A percentile compares a stretch with the other conserved stretches of the same genome.
These are phyloP conservation scores for Ptycholaimellus sp. DNA, from an alignment of 2,888 invertebrate species.

Conservation along the genomic window DNA sequence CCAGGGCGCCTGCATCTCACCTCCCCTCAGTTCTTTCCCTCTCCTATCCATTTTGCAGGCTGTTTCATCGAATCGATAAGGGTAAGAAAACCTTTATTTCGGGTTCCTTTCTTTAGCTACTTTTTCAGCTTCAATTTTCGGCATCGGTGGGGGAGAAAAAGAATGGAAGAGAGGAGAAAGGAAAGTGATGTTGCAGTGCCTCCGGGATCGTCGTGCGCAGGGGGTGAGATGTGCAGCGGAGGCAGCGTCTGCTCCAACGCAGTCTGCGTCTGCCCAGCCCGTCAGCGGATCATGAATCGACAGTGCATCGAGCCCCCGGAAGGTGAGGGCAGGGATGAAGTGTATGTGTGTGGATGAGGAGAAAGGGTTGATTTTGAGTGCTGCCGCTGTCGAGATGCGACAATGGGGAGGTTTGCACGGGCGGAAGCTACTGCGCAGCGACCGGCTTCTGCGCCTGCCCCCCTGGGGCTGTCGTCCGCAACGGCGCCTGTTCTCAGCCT, in stretches of 20 bases:
- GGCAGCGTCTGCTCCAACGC: slow-evolving; percentile 1
- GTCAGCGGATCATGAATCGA: not conserved
- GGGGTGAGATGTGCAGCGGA: slow-evolving; percentile 1
- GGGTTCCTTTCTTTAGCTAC: too few species aligned
- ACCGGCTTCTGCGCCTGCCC: not conserved
- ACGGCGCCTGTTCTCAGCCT: too few species aligned
- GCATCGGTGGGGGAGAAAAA: too few species aligned
- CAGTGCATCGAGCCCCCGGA: slow-evolving; percentile 4
- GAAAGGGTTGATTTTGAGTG: not conserved
- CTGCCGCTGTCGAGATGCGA: slow-evolving; percentile 7
- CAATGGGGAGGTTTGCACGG: slow-evolving; percentile 9
- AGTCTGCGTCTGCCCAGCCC: slow-evolving; percentile 1
- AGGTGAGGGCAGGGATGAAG: slow-evolving; percentile 1
- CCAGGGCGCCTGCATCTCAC: too few species aligned
- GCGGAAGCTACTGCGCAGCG: slow-evolving; percentile 3
- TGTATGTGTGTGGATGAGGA: not conserved
- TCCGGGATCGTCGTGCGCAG: slow-evolving; percentile 1
- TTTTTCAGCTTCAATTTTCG: too few species aligned
- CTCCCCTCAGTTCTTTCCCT: too few species aligned
- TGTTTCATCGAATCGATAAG: too few species aligned
- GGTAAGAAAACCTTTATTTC: too few species aligned
- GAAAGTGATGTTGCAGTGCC: slow-evolving; percentile 1
- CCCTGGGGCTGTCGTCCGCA: too few species aligned
- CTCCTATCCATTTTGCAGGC: too few species aligned
- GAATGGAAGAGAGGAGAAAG: too few species aligned